Percentiles rank a stretch among this genome's conserved stretches.
Evolutionary conservation across 2,113 vertebrate species (phyloP).

Genomic region (Scomber colias): DNA sequence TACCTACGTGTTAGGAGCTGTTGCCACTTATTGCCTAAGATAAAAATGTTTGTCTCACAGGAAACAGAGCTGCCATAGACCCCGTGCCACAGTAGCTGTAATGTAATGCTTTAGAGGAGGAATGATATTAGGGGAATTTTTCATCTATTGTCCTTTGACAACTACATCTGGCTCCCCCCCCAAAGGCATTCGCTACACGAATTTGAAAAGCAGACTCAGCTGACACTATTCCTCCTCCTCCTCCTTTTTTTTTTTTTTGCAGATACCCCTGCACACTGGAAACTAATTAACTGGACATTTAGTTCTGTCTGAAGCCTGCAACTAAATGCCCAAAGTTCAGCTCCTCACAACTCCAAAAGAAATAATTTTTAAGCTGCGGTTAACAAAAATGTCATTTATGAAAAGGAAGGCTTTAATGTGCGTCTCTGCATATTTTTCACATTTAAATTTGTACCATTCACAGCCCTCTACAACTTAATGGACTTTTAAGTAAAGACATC

Average conservation of each 20-base stretch:
- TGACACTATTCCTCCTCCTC: slow-evolving; percentile 54
- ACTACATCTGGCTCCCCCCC: slow-evolving; percentile 47
- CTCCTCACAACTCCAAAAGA: slow-evolving; percentile 62
- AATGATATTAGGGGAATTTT: slow-evolving; percentile 66
- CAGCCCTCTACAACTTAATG: slow-evolving; percentile 60
- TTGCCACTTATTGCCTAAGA: slow-evolving; percentile 62
- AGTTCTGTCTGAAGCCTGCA: slow-evolving; percentile 61
- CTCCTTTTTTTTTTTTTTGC: slow-evolving; percentile 31
- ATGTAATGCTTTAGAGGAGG: slow-evolving; percentile 60
- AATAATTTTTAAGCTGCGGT: slow-evolving; percentile 73
- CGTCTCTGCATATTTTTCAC: slow-evolving; percentile 45
- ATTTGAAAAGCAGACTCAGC: slow-evolving; percentile 68
- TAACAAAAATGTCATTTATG: slow-evolving; percentile 75
- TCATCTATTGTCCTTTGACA: slow-evolving; percentile 72
- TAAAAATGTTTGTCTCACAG: slow-evolving; percentile 61
- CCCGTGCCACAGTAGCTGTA: slow-evolving; percentile 19
- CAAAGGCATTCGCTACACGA: slow-evolving; percentile 45
- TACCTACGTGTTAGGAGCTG: slow-evolving; percentile 53
- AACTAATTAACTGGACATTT: slow-evolving; percentile 81
- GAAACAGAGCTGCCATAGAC: slow-evolving; percentile 25
- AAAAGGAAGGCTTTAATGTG: slow-evolving; percentile 74
- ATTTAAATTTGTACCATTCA: slow-evolving; percentile 64
- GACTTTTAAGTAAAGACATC: slow-evolving; percentile 67
- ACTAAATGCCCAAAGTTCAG: slow-evolving; percentile 69
- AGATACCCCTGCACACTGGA: slow-evolving; percentile 44